phyloP scores from a whole-genome alignment of 2,888 invertebrate genomes.

The Byasa hedistus region DNA sequence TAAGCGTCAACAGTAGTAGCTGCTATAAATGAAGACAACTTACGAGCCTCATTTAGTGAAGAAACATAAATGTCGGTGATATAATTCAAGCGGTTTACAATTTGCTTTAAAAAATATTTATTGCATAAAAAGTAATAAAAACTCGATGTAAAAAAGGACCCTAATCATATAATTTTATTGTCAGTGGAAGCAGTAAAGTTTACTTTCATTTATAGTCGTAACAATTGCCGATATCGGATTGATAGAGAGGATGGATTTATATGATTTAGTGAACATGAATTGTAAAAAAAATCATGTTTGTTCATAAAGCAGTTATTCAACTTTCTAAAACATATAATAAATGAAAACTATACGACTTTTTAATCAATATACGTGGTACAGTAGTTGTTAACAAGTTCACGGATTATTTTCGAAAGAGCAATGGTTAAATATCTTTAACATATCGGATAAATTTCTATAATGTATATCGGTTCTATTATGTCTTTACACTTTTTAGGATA shows the following conservation, averaged over 20 bases:
- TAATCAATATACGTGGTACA: no score
- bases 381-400: no score
- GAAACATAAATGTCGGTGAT: neutral
- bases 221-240: slow-evolving; percentile 29
- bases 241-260: slow-evolving; percentile 1
- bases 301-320: neutral
- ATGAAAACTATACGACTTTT: neutral
- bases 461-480: no score
- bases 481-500: no score
- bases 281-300: neutral
- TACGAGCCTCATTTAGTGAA: neutral
- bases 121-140: neutral
- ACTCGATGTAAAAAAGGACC: neutral
- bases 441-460: no score
- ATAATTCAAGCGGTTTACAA: neutral
- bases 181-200: slow-evolving; percentile 23
- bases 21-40: neutral
- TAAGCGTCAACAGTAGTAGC: neutral
- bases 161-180: slow-evolving; percentile 5
- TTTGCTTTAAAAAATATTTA: neutral
- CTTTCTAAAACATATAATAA: neutral
- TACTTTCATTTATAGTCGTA: slow-evolving; percentile 31
- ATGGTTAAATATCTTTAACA: no score
- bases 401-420: no score
- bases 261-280: slow-evolving; percentile 11